Evolutionary conservation across 2,797 vertebrate genomes (phyloP), one percentile per base, ranked within the genome.

Genomic region (Ctenosaura bakeri): DNA sequence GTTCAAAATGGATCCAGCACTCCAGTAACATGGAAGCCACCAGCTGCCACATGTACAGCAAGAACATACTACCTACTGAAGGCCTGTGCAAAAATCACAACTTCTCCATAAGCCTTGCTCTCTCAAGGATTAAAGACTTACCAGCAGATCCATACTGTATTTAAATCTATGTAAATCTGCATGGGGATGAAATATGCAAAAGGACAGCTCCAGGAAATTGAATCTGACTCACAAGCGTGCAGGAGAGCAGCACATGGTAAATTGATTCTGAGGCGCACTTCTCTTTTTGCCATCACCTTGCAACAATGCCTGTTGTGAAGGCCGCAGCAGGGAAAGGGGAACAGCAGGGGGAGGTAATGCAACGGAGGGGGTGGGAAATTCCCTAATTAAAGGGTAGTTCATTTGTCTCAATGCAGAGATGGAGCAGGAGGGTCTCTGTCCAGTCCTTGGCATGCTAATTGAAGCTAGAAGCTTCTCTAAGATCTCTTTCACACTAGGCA

Each of bases 91-190:
- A 22, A 46, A 4, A 5, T 38, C 14, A 10, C 12, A 22, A n/a
- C 10, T 22, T 69, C 24, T 29, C 42, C 1, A 13, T 38, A n/a
- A 76, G 54, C 88, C n/a, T 35, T 22, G 69, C 18, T 87, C 22
- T 16, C 20, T 0, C 52, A 4, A 26, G 5, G n/a, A 83, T 54
- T 9, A 59, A 79, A 91, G 22, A 35, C 59, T 9, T 87, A 80
- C 16, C 83, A 0, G 59, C 7, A 16, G 89, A 54, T 90, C 87
- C 86, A 35, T 82, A 3, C 87, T 95, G 83, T 92, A 78, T 93
- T 95, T 91, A 89, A 93, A 89, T 84, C n/a, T 64, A 54, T 86
- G 32, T 35, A 88, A 59, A 91, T 92, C 35, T 76, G 14, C 83
- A 35, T 82, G 38, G n/a, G 14, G 87, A 83, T 94, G 80, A 90